Evolutionary conservation across 2,113 vertebrate genomes (phyloP).

Genomic region (Craseonycteris thonglongyai): DNA sequence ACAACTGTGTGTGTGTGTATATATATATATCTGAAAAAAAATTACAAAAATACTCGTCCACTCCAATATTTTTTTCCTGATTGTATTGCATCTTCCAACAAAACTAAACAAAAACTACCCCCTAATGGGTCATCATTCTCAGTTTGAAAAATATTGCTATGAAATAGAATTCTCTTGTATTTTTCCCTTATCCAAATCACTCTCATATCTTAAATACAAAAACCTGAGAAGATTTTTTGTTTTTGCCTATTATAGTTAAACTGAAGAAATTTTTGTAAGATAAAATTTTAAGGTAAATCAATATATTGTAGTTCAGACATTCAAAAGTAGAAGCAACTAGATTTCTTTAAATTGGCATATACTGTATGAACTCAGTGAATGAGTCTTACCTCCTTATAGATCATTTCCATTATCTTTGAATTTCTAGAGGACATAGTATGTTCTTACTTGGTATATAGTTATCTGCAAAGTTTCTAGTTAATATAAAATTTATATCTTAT

Average conservation of each 20-base stretch:
- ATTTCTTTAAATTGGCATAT: not conserved
- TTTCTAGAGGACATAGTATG: not conserved
- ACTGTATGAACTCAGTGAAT: not conserved
- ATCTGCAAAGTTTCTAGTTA: not conserved
- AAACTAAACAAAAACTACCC: not conserved
- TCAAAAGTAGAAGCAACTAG: not conserved
- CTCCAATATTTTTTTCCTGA: not conserved
- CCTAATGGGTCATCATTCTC: not conserved
- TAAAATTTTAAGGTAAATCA: not conserved
- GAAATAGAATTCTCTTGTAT: not conserved
- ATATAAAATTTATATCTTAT: not conserved
- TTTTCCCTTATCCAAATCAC: not conserved
- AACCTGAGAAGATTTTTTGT: not conserved
- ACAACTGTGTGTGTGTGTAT: too few relatives aligned
- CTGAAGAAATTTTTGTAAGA: not conserved
- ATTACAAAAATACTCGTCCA: not conserved
- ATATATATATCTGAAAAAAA: not conserved
- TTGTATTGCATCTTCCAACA: not conserved
- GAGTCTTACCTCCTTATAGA: not conserved
- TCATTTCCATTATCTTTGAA: not conserved
- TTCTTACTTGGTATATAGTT: not conserved
- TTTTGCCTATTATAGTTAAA: not conserved
- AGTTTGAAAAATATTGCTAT: not conserved
- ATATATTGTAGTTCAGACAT: not conserved
- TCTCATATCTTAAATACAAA: not conserved